Conservation (phyloP, 2,888 invertebrate genomes). For the Nomada fabriciana region DNA sequence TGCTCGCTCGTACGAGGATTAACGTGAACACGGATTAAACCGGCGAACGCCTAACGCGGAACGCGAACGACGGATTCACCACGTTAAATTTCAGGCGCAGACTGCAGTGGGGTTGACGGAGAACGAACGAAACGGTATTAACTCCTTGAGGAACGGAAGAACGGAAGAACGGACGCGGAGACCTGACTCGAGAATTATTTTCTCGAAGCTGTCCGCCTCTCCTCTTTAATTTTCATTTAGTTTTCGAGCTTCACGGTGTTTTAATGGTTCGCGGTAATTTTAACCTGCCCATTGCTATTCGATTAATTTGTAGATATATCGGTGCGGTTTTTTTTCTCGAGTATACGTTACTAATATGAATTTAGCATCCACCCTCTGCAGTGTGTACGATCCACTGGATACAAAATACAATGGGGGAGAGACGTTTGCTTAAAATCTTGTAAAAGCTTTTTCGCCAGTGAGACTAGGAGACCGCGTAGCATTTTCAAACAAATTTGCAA, state of each 20-base stretch:
- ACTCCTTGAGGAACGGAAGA: slow-evolving; percentile 25
- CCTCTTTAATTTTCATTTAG: slow-evolving; percentile 22
- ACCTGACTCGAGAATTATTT: slow-evolving; percentile 16
- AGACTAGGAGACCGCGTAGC: no score
- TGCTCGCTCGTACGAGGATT: slow-evolving; percentile 51
- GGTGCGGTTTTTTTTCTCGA: no score
- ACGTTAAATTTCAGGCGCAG: slow-evolving; percentile 39
- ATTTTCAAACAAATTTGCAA: no score
- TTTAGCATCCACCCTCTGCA: not conserved
- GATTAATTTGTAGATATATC: not conserved
- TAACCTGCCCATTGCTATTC: not conserved
- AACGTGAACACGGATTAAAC: slow-evolving; percentile 65
- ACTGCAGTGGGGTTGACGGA: slow-evolving; percentile 6
- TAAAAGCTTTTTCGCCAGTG: no score
- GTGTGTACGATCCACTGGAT: no score
- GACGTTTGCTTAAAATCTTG: not conserved
- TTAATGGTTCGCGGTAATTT: not conserved
- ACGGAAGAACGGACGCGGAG: not conserved
- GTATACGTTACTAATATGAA: not conserved
- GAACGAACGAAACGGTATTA: slow-evolving; percentile 46
- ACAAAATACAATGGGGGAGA: not conserved
- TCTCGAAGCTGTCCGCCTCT: not conserved
- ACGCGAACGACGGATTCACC: not conserved
- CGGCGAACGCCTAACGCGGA: slow-evolving; percentile 2
- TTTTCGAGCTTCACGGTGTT: not conserved